A percentile compares a stretch with the other conserved stretches of the same genome.
phyloP scores from a whole-genome alignment of 2,888 invertebrate species.

The Paralinhomoeus sp. region DNA sequence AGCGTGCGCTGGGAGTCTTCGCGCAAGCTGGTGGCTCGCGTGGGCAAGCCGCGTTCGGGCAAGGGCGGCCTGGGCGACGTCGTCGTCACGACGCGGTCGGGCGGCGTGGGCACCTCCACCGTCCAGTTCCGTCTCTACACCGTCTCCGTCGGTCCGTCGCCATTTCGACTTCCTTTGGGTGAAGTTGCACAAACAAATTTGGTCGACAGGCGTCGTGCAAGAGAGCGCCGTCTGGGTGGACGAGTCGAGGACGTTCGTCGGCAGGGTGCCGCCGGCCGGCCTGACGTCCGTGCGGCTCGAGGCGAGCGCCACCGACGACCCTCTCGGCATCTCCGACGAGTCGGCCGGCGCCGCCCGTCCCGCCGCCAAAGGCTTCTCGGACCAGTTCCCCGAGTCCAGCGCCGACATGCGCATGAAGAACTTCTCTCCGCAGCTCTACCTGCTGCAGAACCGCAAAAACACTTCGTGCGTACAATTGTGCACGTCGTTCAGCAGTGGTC shows the following conservation, averaged over 20 bases:
- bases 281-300: neutral
- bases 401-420: conserved; percentile 76
- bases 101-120: conserved; percentile 64
- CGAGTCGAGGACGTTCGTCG: conserved; percentile 44
- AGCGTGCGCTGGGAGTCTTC: conserved; percentile 77
- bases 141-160: neutral
- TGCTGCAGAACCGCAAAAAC: conserved; percentile 77
- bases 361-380: too few species aligned
- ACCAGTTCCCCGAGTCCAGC: conserved; percentile 62
- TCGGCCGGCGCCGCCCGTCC: too few species aligned
- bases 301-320: conserved; percentile 41
- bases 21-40: too few species aligned
- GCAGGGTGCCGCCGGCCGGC: conserved; percentile 6
- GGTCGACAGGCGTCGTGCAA: conserved; percentile 26
- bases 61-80: conserved; percentile 69
- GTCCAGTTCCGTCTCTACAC: conserved; percentile 48
- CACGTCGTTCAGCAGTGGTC: too few species aligned
- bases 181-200: too few species aligned
- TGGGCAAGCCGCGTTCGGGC: too few species aligned
- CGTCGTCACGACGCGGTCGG: conserved; percentile 59
- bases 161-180: too few species aligned
- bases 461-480: conserved; percentile 34
- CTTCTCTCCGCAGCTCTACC: conserved; percentile 82
- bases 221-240: conserved; percentile 98
- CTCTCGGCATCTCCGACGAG: conserved; percentile 71